Conservation (phyloP, 2,888 invertebrate genomes). For the Rambutsinella grinnellia region DNA sequence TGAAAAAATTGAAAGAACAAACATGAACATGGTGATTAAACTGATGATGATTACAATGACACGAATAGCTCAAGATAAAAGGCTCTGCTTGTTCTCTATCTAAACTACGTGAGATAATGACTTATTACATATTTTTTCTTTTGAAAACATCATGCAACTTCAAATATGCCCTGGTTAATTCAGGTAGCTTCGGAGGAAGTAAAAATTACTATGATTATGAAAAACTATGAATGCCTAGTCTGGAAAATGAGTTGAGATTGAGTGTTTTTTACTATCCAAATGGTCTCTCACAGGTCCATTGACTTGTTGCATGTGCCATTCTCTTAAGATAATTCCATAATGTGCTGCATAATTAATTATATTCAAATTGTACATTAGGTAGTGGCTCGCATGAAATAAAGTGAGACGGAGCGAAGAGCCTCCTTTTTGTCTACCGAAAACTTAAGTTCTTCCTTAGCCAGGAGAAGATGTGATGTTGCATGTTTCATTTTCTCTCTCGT, state of each 20-base stretch:
- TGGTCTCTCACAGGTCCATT: constrained; percentile 25
- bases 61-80: not conserved
- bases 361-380: no score
- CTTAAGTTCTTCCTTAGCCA: no score
- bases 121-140: constrained; percentile 9
- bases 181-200: constrained; percentile 15
- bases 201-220: constrained; percentile 15
- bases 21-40: constrained; percentile 14
- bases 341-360: no score
- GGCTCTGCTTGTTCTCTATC: no score
- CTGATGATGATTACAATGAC: not conserved
- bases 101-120: constrained; percentile 4
- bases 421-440: no score
- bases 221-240: not conserved
- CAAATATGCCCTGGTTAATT: constrained; percentile 17
- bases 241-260: not conserved
- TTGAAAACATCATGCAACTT: not conserved
- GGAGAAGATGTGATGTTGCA: no score
- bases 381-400: no score
- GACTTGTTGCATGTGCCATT: constrained; percentile 46
- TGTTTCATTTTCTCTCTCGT: no score
- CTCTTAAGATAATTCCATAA: no score
- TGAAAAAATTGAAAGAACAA: constrained; percentile 10
- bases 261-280: not conserved
- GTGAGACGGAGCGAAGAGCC: no score